Percentiles rank a stretch among this genome's conserved stretches.
phyloP scores from a whole-genome alignment of 1,140 invertebrate species.

The Drosophila kohkoa region DNA sequence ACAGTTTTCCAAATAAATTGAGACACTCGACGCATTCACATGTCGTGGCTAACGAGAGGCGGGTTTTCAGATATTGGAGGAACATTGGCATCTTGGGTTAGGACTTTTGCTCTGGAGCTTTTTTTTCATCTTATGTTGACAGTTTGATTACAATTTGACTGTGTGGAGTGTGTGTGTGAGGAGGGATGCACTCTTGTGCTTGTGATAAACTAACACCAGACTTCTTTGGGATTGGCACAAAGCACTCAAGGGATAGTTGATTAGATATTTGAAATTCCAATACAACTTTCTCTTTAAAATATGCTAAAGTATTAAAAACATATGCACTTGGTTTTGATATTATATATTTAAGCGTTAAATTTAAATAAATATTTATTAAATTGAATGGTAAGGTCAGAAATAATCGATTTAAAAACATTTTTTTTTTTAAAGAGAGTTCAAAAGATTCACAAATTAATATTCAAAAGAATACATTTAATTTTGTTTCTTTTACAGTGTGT shows the following conservation, averaged over 20 bases:
- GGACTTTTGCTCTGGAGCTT: conserved; percentile 27
- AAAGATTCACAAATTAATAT: no score
- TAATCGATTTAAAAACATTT: no score
- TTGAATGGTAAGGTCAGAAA: no score
- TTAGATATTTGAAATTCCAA: conserved; percentile 7
- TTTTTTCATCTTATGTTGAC: conserved; percentile 29
- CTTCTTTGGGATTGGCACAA: conserved; percentile 1
- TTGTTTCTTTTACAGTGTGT: no score
- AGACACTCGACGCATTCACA: conserved; percentile 43
- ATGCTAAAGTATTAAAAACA: not conserved
- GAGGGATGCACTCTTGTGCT: conserved; percentile 39
- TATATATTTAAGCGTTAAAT: not conserved
- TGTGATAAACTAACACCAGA: conserved; percentile 25
- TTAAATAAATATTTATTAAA: not conserved
- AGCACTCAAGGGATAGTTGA: conserved; percentile 28
- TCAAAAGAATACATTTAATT: no score
- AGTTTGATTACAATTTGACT: conserved; percentile 56
- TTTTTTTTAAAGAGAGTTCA: no score
- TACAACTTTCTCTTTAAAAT: not conserved
- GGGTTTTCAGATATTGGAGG: conserved; percentile 24
- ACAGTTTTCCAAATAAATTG: conserved; percentile 53
- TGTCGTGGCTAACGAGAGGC: conserved; percentile 41
- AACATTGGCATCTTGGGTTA: conserved; percentile 36
- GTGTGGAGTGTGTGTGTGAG: not conserved
- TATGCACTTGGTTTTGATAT: not conserved